Evolutionary conservation across 2,888 invertebrate genomes (phyloP).

Genomic region (Eupithecia pulchellata): DNA sequence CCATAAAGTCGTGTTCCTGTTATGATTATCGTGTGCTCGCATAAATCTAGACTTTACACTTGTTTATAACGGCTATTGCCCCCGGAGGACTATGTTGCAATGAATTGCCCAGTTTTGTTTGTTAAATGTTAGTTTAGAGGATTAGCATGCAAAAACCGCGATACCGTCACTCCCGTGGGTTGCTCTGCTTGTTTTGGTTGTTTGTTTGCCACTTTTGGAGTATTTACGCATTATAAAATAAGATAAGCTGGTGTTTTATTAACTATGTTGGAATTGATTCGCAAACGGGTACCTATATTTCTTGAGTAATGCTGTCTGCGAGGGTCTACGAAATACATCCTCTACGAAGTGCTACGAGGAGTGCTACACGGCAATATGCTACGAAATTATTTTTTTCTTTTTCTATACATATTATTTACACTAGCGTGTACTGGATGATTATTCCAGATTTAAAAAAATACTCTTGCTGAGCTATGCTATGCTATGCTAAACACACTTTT

Average conservation of each 20-base stretch:
- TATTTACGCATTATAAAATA: neutral
- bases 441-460: too few species aligned
- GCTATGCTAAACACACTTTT: too few species aligned
- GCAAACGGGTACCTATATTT: too few species aligned
- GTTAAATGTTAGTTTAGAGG: constrained; percentile 32
- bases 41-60: constrained; percentile 48
- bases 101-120: constrained; percentile 34
- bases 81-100: constrained; percentile 33
- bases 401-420: too few species aligned
- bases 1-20: constrained; percentile 58
- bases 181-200: constrained; percentile 5
- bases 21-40: constrained; percentile 57
- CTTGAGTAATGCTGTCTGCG: too few species aligned
- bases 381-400: too few species aligned
- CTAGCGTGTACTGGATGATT: too few species aligned
- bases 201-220: neutral
- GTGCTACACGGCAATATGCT: neutral
- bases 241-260: neutral
- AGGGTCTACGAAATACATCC: neutral
- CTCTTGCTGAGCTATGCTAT: too few species aligned
- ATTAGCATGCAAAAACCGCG: constrained; percentile 31
- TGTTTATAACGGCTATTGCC: constrained; percentile 37
- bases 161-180: constrained; percentile 10
- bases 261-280: neutral
- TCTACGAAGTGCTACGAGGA: neutral